A percentile compares a stretch with the other conserved stretches of the same genome.
Evolutionary conservation across 2,797 vertebrate genomes (phyloP).

Genomic region (Notamacropus eugenii): DNA sequence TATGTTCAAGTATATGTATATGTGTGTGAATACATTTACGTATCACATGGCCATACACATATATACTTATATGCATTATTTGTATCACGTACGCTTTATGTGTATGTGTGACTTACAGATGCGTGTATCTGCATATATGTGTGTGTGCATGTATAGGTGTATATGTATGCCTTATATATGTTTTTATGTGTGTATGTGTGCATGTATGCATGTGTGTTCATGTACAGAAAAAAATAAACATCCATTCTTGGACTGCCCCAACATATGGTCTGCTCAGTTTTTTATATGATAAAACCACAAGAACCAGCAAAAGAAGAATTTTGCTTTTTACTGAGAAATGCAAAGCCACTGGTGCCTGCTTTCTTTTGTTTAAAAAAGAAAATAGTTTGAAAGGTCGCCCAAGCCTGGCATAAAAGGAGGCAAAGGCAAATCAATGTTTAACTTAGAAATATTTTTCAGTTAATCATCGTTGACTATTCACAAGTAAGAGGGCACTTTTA

Average conservation of each 20-base stretch:
- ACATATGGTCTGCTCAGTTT: slow-evolving; percentile 47
- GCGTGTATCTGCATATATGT: not conserved
- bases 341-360: slow-evolving; percentile 62
- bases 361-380: slow-evolving; percentile 67
- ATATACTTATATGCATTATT: not conserved
- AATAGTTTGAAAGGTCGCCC: slow-evolving; percentile 67
- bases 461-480: slow-evolving; percentile 82
- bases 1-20: not conserved
- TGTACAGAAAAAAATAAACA: slow-evolving; percentile 28
- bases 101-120: not conserved
- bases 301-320: slow-evolving; percentile 70
- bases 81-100: not conserved
- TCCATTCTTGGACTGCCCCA: slow-evolving; percentile 37
- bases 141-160: not conserved
- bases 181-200: not conserved
- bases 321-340: slow-evolving; percentile 56
- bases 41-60: not conserved
- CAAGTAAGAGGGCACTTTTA: slow-evolving; percentile 71
- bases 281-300: slow-evolving; percentile 63
- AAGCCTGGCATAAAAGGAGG: slow-evolving; percentile 78
- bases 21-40: too few relatives aligned
- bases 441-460: slow-evolving; percentile 85
- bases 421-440: slow-evolving; percentile 86
- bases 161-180: not conserved
- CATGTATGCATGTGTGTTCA: not conserved